Percentiles rank a stretch among this genome's conserved stretches.
Conservation (phyloP, 2,113 vertebrate species). For the Holacanthus passer region DNA sequence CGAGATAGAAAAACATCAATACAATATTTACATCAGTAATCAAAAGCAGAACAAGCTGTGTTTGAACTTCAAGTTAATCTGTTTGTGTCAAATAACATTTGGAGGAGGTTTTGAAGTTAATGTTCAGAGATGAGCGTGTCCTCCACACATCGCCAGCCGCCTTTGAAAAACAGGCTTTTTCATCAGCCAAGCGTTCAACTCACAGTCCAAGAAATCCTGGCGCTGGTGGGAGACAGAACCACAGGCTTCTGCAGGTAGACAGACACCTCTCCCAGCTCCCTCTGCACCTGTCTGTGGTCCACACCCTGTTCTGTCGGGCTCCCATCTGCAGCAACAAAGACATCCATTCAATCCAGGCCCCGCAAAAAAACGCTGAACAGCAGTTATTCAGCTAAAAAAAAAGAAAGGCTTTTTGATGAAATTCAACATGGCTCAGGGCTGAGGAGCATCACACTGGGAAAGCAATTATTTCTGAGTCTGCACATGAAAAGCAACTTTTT, state of each 20-base stretch:
- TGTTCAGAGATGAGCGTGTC: constrained; percentile 51
- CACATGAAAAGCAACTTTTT: constrained; percentile 52
- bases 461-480: constrained; percentile 55
- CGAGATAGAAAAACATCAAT: constrained; percentile 19
- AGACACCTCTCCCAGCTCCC: constrained; percentile 92
- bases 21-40: constrained; percentile 24
- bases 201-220: constrained; percentile 96
- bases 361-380: constrained; percentile 23
- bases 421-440: constrained; percentile 60
- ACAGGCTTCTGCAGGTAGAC: constrained; percentile 92
- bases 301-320: constrained; percentile 92
- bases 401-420: constrained; percentile 53
- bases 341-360: constrained; percentile 6
- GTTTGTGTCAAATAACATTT: constrained; percentile 15
- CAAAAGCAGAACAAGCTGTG: neutral
- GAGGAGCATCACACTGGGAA: constrained; percentile 57
- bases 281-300: constrained; percentile 95
- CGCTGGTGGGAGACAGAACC: constrained; percentile 90
- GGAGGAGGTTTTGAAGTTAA: constrained; percentile 46
- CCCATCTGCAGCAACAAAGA: constrained; percentile 86
- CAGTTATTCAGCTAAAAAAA: constrained; percentile 34
- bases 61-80: constrained; percentile 38
- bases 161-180: constrained; percentile 46
- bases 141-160: constrained; percentile 23
- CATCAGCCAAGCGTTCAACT: constrained; percentile 70